These are phyloP conservation scores for Homarus americanus DNA, from an alignment of 1,140 invertebrate species.

Conservation along the genomic window DNA sequence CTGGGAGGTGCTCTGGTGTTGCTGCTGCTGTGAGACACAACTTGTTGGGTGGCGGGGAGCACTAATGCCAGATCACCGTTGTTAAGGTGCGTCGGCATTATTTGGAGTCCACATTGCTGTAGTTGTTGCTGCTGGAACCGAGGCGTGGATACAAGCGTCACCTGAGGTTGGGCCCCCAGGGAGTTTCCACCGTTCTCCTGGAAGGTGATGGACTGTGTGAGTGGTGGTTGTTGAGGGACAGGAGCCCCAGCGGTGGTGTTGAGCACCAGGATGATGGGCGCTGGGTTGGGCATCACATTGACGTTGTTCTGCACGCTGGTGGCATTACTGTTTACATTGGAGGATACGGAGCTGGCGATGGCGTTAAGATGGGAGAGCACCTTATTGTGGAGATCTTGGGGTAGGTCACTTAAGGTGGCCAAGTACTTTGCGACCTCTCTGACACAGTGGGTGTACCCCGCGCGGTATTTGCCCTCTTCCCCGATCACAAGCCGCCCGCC, in stretches of 20 bases:
- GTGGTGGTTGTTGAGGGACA: background rate
- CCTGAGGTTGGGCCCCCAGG: constrained; percentile 46
- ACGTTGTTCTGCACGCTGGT: constrained; percentile 58
- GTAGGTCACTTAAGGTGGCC: constrained; percentile 11
- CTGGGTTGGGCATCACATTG: constrained; percentile 52
- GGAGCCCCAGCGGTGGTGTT: constrained; percentile 13
- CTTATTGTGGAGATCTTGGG: constrained; percentile 34
- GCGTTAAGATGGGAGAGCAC: constrained; percentile 19
- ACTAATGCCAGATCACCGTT: constrained; percentile 83
- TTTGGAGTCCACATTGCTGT: background rate
- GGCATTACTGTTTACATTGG: constrained; percentile 31
- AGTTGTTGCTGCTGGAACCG: background rate
- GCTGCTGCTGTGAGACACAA: background rate
- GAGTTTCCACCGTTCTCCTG: constrained; percentile 42
- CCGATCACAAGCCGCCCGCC: background rate
- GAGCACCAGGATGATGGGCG: constrained; percentile 57
- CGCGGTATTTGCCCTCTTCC: constrained; percentile 51
- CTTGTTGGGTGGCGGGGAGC: constrained; percentile 76
- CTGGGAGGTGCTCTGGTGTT: constrained; percentile 23
- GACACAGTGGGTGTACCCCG: constrained; percentile 56
- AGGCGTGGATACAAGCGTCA: constrained; percentile 29
- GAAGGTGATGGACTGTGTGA: constrained; percentile 15
- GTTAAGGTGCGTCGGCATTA: constrained; percentile 25
- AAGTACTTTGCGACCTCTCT: constrained; percentile 48
- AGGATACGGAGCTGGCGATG: constrained; percentile 26